phyloP scores from a whole-genome alignment of 1,140 invertebrate species.

The Ectropis grisescens region DNA sequence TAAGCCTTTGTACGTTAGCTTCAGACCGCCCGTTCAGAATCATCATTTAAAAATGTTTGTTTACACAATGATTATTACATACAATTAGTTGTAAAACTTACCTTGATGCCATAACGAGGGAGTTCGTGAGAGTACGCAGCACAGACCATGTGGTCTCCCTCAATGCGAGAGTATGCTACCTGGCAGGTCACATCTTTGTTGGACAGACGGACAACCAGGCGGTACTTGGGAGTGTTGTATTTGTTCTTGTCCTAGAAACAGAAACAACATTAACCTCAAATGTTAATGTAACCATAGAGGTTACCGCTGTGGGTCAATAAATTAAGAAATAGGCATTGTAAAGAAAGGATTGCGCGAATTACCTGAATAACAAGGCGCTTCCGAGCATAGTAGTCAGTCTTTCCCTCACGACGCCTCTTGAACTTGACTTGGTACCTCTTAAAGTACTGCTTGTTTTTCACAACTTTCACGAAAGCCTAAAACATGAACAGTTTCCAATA shows the following conservation, averaged over 20 bases:
- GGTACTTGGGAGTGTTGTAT: constrained; percentile 99
- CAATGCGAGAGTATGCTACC: constrained; percentile 97
- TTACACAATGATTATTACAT: neutral
- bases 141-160: constrained; percentile 96
- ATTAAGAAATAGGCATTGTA: no score
- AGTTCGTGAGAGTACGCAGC: constrained; percentile 98
- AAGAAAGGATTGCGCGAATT: no score
- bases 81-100: constrained; percentile 17
- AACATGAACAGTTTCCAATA: constrained; percentile 23
- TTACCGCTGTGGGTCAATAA: no score
- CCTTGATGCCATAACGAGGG: constrained; percentile 92
- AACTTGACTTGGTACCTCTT: constrained; percentile 98
- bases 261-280: neutral
- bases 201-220: constrained; percentile 96
- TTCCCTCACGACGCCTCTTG: constrained; percentile 96
- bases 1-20: constrained; percentile 52
- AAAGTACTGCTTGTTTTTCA: constrained; percentile 99
- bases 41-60: constrained; percentile 46
- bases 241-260: constrained; percentile 93
- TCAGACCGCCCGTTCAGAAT: constrained; percentile 66
- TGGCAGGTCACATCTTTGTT: constrained; percentile 99
- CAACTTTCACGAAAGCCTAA: constrained; percentile 98
- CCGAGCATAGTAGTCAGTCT: constrained; percentile 99
- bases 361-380: constrained; percentile 95
- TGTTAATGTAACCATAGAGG: no score